phyloP scores from a whole-genome alignment of 2,888 invertebrate species.

The Epistrophe grossulariae region DNA sequence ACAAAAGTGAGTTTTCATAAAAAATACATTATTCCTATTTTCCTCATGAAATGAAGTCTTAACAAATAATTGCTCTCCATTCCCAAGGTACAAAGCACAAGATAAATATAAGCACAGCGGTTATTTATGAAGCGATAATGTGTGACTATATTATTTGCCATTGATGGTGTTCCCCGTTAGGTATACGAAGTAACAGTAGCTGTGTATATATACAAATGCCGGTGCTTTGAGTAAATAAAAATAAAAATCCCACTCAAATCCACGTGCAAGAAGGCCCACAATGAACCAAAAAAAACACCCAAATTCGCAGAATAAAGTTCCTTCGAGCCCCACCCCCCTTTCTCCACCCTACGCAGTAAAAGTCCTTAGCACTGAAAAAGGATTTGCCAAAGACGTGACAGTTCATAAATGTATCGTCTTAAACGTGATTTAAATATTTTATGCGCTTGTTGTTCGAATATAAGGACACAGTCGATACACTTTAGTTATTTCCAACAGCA shows the following conservation, averaged over 20 bases:
- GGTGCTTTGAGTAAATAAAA: constrained; percentile 69
- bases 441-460: constrained; percentile 71
- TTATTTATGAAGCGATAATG: constrained; percentile 75
- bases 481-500: constrained; percentile 5
- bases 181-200: constrained; percentile 19
- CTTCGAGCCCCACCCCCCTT: background rate
- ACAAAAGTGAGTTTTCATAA: background rate
- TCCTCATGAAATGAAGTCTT: background rate
- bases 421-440: constrained; percentile 76
- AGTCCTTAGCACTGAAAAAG: constrained; percentile 72
- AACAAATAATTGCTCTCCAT: constrained; percentile 11
- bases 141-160: constrained; percentile 74
- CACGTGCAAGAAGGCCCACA: constrained; percentile 60
- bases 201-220: background rate
- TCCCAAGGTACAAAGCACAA: constrained; percentile 32
- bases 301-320: constrained; percentile 37
- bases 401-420: constrained; percentile 76
- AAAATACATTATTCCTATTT: background rate
- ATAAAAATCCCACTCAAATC: constrained; percentile 64
- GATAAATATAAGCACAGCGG: constrained; percentile 64
- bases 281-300: constrained; percentile 50
- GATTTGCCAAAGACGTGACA: constrained; percentile 74
- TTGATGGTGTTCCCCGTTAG: constrained; percentile 58
- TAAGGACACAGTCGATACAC: constrained; percentile 66
- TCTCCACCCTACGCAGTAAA: constrained; percentile 17